These are phyloP conservation scores for Nymphalis io DNA, from an alignment of 1,140 invertebrate genomes.

Conservation along the genomic window DNA sequence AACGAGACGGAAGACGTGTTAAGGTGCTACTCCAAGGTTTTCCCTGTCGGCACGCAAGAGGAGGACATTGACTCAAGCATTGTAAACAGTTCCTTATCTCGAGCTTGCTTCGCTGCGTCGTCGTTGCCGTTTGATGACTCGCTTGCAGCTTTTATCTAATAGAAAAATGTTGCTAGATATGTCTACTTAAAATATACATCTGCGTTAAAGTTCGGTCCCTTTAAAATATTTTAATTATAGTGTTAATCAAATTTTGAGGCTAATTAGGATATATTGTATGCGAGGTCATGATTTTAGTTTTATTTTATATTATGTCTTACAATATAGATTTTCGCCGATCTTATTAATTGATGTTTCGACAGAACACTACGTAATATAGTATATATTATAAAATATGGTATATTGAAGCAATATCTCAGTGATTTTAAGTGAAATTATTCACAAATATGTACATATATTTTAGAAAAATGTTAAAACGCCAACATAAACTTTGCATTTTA, in stretches of 20 bases:
- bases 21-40: constrained; percentile 72
- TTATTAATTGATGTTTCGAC: too few species aligned
- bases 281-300: neutral
- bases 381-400: too few species aligned
- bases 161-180: constrained; percentile 60
- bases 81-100: constrained; percentile 80
- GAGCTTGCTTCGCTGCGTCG: constrained; percentile 56
- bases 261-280: neutral
- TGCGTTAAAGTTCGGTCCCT: constrained; percentile 15
- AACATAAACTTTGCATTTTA: too few species aligned
- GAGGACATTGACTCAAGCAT: constrained; percentile 79
- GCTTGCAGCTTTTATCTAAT: constrained; percentile 75
- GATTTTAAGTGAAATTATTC: too few species aligned
- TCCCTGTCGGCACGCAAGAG: constrained; percentile 66
- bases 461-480: too few species aligned
- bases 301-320: too few species aligned
- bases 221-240: constrained; percentile 1
- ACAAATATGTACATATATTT: too few species aligned
- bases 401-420: too few species aligned
- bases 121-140: constrained; percentile 56
- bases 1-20: constrained; percentile 54
- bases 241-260: constrained; percentile 3
- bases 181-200: constrained; percentile 28
- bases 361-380: too few species aligned
- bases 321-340: too few species aligned